Percentiles rank a stretch among this genome's conserved stretches.
These are phyloP conservation scores for Acanthis flammea DNA, from an alignment of 2,797 vertebrate genomes.

Conservation along the genomic window DNA sequence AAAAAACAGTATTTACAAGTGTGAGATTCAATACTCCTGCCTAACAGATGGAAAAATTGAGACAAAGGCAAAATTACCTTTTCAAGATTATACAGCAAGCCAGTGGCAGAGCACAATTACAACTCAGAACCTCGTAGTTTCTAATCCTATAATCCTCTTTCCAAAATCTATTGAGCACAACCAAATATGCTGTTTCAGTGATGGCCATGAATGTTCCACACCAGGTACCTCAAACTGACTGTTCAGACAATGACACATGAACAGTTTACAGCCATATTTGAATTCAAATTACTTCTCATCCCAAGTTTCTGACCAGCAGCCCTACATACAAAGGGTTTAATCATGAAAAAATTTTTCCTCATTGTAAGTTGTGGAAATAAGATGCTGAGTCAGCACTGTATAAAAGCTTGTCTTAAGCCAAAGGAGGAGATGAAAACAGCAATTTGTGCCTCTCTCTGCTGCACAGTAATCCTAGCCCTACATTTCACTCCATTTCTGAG, in stretches of 20 bases:
- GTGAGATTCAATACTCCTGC: background rate
- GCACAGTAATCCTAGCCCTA: background rate
- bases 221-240: background rate
- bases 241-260: background rate
- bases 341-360: background rate
- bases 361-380: background rate
- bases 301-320: background rate
- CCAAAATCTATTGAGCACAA: background rate
- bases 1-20: background rate
- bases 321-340: background rate
- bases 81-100: background rate
- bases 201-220: background rate
- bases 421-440: background rate
- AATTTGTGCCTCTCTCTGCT: background rate
- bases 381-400: background rate
- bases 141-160: conserved; percentile 17
- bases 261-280: background rate
- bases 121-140: background rate
- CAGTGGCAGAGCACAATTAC: background rate
- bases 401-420: background rate
- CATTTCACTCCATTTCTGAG: background rate
- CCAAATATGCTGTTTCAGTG: background rate
- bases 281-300: background rate
- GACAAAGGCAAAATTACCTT: conserved; percentile 7
- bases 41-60: background rate